These are phyloP conservation scores for Sebastes oblongus DNA, from an alignment of 2,797 vertebrate genomes.

Conservation along the genomic window DNA sequence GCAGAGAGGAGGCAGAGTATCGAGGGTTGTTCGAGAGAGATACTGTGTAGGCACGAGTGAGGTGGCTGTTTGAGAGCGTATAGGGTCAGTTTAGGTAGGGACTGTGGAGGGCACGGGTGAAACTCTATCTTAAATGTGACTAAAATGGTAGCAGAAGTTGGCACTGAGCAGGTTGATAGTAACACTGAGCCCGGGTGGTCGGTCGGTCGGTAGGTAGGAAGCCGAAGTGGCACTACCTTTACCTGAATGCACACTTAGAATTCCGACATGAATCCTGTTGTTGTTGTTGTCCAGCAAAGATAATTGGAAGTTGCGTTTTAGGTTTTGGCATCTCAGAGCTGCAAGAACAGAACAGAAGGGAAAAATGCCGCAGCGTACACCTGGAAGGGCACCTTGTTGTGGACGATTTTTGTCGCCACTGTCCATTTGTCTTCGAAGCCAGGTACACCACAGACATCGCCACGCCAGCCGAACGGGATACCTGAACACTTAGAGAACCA, in stretches of 20 bases:
- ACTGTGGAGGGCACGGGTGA: constrained; percentile 46
- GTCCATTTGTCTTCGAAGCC: constrained; percentile 77
- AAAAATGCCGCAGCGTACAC: constrained; percentile 59
- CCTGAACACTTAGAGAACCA: constrained; percentile 72
- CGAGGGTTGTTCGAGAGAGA: constrained; percentile 70
- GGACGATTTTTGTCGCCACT: constrained; percentile 58
- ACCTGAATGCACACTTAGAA: constrained; percentile 57
- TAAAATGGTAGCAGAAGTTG: constrained; percentile 81
- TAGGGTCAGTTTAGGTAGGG: constrained; percentile 71
- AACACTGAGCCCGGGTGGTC: constrained; percentile 65
- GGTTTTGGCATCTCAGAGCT: constrained; percentile 35
- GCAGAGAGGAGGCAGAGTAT: constrained; percentile 46
- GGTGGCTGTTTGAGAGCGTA: constrained; percentile 65
- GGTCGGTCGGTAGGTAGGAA: constrained; percentile 48
- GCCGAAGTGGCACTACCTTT: constrained; percentile 29
- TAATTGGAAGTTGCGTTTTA: constrained; percentile 49
- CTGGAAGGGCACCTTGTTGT: constrained; percentile 70
- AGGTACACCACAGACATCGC: constrained; percentile 65
- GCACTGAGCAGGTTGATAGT: constrained; percentile 85
- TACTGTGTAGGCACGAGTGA: constrained; percentile 63
- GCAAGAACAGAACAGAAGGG: constrained; percentile 50
- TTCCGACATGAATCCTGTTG: constrained; percentile 41
- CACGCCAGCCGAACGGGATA: constrained; percentile 59
- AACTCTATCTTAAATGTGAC: constrained; percentile 76
- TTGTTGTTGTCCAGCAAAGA: constrained; percentile 35